Evolutionary conservation across 2,113 vertebrate genomes (phyloP).

Genomic region (Embiotoca jacksoni): DNA sequence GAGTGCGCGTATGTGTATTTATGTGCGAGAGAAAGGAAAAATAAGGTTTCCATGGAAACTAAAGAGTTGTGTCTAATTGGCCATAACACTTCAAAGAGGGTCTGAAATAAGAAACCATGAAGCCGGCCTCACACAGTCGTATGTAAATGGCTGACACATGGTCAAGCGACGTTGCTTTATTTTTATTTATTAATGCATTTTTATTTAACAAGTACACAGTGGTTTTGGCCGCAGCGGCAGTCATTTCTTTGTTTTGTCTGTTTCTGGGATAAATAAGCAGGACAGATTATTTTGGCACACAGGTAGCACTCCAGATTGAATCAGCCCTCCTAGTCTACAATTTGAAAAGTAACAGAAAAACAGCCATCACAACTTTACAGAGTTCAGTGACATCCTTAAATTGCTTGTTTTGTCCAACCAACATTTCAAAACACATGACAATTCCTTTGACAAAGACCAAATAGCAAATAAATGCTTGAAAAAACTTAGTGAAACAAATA

Average conservation of each 20-base stretch:
- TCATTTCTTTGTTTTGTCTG: conserved; percentile 3
- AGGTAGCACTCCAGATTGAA: conserved; percentile 40
- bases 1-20: conserved; percentile 40
- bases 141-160: conserved; percentile 13
- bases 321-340: not conserved
- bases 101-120: conserved; percentile 54
- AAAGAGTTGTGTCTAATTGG: conserved; percentile 74
- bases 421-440: not conserved
- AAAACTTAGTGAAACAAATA: not conserved
- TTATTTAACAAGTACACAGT: conserved; percentile 21
- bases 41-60: conserved; percentile 82
- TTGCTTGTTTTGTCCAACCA: not conserved
- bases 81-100: conserved; percentile 62
- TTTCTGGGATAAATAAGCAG: conserved; percentile 41
- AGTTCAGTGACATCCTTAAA: not conserved
- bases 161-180: conserved; percentile 11
- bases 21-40: conserved; percentile 49
- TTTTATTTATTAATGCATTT: conserved; percentile 18
- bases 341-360: too few relatives aligned
- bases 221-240: not conserved
- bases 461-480: not conserved
- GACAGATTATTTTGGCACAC: conserved; percentile 39
- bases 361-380: not conserved
- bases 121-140: not conserved
- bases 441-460: too few relatives aligned